Evolutionary conservation across 2,888 invertebrate genomes (phyloP).

Genomic region (Seira ritae): DNA sequence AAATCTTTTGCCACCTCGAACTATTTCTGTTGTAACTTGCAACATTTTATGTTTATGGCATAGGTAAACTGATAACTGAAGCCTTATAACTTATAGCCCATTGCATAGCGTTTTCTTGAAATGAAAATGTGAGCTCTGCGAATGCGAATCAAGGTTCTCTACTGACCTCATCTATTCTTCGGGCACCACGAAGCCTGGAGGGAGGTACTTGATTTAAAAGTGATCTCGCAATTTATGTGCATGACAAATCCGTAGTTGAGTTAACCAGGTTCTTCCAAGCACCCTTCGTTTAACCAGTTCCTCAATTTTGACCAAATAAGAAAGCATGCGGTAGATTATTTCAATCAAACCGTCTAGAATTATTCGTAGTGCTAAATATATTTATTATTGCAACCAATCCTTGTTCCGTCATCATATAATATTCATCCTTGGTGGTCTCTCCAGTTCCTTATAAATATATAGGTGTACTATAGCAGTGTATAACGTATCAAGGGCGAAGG

Average conservation of each 20-base stretch:
- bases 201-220: too few relatives aligned
- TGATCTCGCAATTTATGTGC: too few relatives aligned
- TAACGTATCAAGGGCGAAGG: not conserved
- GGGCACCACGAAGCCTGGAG: not conserved
- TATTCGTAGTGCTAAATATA: not conserved
- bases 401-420: constrained; percentile 27
- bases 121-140: too few relatives aligned
- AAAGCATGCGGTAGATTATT: too few relatives aligned
- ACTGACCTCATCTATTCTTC: not conserved
- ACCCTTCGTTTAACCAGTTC: too few relatives aligned
- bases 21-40: not conserved
- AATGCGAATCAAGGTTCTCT: not conserved
- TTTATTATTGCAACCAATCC: not conserved
- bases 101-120: not conserved
- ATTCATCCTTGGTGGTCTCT: constrained; percentile 37
- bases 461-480: too few relatives aligned
- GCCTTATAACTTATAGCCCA: not conserved
- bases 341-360: not conserved
- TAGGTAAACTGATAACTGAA: not conserved
- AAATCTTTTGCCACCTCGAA: not conserved
- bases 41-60: not conserved
- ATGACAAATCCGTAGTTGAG: too few relatives aligned
- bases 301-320: too few relatives aligned
- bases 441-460: constrained; percentile 20
- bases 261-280: too few relatives aligned